Percentiles rank a stretch among this genome's conserved stretches.
These are phyloP conservation scores for Clarias magur DNA, from an alignment of 2,113 vertebrate species.

Conservation along the genomic window DNA sequence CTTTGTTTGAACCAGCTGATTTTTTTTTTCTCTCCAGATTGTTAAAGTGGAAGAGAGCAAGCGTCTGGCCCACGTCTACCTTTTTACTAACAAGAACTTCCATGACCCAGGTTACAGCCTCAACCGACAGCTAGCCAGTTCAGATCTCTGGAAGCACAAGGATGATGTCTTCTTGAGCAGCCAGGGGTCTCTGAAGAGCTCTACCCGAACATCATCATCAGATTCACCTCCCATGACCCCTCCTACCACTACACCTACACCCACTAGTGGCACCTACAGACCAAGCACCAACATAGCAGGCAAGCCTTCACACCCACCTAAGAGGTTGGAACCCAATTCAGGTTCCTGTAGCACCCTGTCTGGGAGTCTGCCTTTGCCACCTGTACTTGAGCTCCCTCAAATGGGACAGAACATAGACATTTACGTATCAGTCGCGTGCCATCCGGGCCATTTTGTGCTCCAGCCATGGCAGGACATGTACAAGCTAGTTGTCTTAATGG, in stretches of 20 bases:
- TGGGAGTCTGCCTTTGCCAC: constrained; percentile 69
- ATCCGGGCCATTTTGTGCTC: constrained; percentile 93
- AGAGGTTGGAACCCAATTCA: constrained; percentile 18
- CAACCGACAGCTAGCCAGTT: constrained; percentile 84
- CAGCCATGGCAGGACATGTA: constrained; percentile 95
- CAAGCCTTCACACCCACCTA: constrained; percentile 48
- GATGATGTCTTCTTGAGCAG: constrained; percentile 87
- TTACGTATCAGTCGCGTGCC: constrained; percentile 90
- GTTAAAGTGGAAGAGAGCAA: constrained; percentile 80
- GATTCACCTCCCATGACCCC: constrained; percentile 42
- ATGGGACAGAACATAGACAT: constrained; percentile 84
- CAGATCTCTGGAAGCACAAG: constrained; percentile 87
- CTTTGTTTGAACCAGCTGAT: not conserved
- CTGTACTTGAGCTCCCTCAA: constrained; percentile 77
- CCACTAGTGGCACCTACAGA: constrained; percentile 41
- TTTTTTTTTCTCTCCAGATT: constrained; percentile 70
- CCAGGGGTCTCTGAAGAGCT: constrained; percentile 55
- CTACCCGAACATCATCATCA: constrained; percentile 55
- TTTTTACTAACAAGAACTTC: constrained; percentile 87
- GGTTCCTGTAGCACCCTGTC: constrained; percentile 37
- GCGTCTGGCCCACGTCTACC: constrained; percentile 78
- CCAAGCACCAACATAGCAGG: constrained; percentile 20
- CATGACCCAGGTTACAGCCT: constrained; percentile 79
- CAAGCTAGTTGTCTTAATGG: constrained; percentile 91
- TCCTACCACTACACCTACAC: constrained; percentile 42